Base-by-base conservation (phyloP, 2,113 vertebrate genomes). In the Zootoca vivipara region DNA sequence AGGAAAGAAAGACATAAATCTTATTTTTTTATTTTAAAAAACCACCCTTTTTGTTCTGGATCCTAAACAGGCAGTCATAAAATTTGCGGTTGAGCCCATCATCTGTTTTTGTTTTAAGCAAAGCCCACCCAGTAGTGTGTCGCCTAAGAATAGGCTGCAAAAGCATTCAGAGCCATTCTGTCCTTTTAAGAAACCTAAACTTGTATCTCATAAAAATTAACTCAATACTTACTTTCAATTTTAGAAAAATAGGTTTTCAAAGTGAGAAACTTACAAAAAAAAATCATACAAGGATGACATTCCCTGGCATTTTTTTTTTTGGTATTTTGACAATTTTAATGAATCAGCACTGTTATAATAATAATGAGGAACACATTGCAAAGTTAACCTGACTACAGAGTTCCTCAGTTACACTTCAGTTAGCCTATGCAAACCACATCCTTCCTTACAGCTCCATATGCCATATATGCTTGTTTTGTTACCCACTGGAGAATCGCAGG, bases 91-190 rank as follows among this genome's bases (percentile, higher is more conserved):
- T n/a, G 72, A 78, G 16, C 22, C 24, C 26, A 24, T 78, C 79
- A 77, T 52, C 56, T 88, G 79, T 74, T 83, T 62, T 74, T 83
- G 56, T 83, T 88, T 88, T 67, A 83, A 52, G 58, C 26, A 38
- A 83, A 77, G 62, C 40, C 87, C 72, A 82, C 56, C 72, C 72
- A 69, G 72, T 16, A 46, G 58, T 46, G 20, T 52, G 38, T 46
- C 12, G 58, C 58, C 72, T 67, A n/a, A 30, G 35, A 87, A 75
- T n/a, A 64, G 2, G 40, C 40, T 77, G 13, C 40, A 75, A 83
- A 77, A 77, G 58, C 62, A 88, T 9, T 20, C 4, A 70, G 8
- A 10, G 30, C 62, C 40, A 28, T 15, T 75, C 28, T 7, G 12
- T 75, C 12, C 38, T 86, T 28, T 65, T 46, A 69, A 33, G 24